A percentile compares a stretch with the other conserved stretches of the same genome.
phyloP scores from a whole-genome alignment of 2,113 vertebrate species.

The Charina bottae region DNA sequence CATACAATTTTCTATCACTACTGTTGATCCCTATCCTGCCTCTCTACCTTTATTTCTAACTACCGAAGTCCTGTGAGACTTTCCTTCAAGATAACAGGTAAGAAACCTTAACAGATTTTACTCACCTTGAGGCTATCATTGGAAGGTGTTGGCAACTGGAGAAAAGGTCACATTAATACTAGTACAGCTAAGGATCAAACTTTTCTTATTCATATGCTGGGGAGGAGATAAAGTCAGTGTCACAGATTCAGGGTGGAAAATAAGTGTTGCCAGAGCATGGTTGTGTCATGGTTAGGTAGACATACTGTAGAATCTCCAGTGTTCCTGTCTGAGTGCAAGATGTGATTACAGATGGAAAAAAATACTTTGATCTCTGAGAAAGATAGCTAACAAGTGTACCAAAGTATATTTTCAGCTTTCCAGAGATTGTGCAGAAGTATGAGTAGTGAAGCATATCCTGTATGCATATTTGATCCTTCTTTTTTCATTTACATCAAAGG shows the following conservation, averaged over 20 bases:
- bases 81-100: neutral
- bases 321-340: neutral
- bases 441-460: neutral
- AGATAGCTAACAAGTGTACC: neutral
- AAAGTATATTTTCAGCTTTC: neutral
- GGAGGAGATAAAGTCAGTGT: neutral
- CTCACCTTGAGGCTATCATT: neutral
- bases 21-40: neutral
- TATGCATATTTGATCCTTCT: neutral
- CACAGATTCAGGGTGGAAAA: neutral
- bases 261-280: neutral
- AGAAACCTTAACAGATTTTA: neutral
- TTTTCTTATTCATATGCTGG: neutral
- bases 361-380: no score
- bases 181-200: neutral
- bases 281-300: neutral
- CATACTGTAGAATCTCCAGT: neutral
- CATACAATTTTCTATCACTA: neutral
- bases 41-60: neutral
- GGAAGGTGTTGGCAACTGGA: neutral
- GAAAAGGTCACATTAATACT: neutral
- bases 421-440: neutral
- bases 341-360: neutral
- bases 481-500: slow-evolving; percentile 2
- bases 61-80: neutral